Base-by-base conservation (phyloP, 2,888 invertebrate species). In the Drosophila prolongata region DNA sequence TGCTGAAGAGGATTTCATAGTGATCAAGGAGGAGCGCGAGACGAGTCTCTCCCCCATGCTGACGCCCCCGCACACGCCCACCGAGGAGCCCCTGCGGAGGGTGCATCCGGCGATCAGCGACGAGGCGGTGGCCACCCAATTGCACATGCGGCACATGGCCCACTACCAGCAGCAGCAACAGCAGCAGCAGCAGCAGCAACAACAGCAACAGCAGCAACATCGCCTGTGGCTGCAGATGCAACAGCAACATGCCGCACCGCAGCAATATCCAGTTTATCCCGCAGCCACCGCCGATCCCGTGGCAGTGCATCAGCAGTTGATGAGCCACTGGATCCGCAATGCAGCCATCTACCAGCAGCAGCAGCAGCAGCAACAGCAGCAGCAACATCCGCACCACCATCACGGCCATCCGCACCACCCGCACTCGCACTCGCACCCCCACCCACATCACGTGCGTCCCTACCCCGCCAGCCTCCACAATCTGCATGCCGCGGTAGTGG, bases 281-380 rank as follows among this genome's bases (percentile, higher is more conserved):
- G 78, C 74, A 8, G 77, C 64, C 57, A 78, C 93, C 93, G 91
- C 93, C 92, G 90, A 91, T 60, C 93, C 94, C 92, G 93, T 94
- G 78, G 94, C 94, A 55, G 90, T 91, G 52, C 91, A 90, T 49
- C 93, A 92, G 70, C 93, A 93, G 72, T 91, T 96, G 37, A 95
- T 96, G 90, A 95, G 95, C 86, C 95, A 96, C 82, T 96, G 95
- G 95, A 94, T 96, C 74, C 94, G 95, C 89, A 95, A 94, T 84
- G 95, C 95, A 0, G 95, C 95, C 0, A 90, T 95, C 38, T 95
- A 95, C 83, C 95, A 95, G 71, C 94, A 94, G 19, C 73, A 90
- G 11, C 73, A 90, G 11, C 88, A 75, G 74, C 81, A 78, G 62
- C 84, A 70, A 49, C 81, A 68, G 53, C 88, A 73, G 62, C 79